Base-by-base conservation (phyloP, 2,888 invertebrate genomes). In the Lepidocyrtinus sp. region DNA sequence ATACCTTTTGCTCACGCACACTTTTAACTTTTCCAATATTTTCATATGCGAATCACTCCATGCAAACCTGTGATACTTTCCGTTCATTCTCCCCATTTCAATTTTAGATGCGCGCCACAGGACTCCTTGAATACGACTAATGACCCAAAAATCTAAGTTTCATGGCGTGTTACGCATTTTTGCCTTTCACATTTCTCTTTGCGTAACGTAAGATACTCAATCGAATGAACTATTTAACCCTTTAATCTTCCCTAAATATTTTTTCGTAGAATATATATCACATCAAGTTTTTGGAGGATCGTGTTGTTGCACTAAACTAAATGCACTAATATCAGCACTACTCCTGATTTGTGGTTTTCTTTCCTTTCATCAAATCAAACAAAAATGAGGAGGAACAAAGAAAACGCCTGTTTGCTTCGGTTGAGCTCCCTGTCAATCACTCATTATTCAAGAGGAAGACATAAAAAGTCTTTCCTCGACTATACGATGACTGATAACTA, bases 391-490 rank as follows among this genome's bases (percentile, higher is more conserved):
- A 12, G 36, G 36, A 36, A 36, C 36, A 36, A 36, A 17, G 59
- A 55, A 55, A 72, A 63, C 19, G 72, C 72, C 72, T 72, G 72
- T 72, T 72, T 59, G 72, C 63, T 61, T 50, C 69, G 27, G 70
- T 59, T 46, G 62, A 72, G 72, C 62, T 45, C 25, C 24, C 61
- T 77, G 77, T 77, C 77, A 72, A 72, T 77, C 77, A 72, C 77
- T 61, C 59, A 21, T 72, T 24, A 24, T 62, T 62, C 21, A 26
- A 1, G 36, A 59, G 70, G 70, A 70, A 70, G 59, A 59, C 61
- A 61, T 70, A 70, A 5, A 68, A 68, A 68, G 24, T n/a, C 68
- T 68, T 68, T 68, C 55, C 12, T 67, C 24, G 12, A 9, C 67
- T 77, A 36, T 12, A 12, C 36, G 36, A 36, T 36, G 71, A 77